phyloP scores from a whole-genome alignment of 2,113 vertebrate species.

The Castor canadensis region DNA sequence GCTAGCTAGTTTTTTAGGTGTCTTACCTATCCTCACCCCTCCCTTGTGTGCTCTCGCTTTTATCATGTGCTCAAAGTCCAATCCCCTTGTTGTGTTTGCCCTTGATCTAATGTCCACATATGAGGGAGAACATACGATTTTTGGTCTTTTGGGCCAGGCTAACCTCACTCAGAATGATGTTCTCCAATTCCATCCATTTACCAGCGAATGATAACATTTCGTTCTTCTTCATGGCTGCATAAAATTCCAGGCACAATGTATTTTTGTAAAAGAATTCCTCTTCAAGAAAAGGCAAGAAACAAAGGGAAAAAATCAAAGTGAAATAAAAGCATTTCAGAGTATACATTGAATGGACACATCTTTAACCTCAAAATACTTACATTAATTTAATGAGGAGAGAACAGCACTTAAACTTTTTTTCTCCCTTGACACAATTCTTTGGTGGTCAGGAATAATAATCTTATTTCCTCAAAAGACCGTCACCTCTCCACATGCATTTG shows the following conservation, averaged over 20 bases:
- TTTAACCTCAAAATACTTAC: conserved; percentile 3
- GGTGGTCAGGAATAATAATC: background rate
- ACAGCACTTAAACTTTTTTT: background rate
- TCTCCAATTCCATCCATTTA: too few species aligned
- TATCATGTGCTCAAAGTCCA: too few species aligned
- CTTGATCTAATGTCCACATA: too few species aligned
- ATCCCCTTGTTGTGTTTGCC: too few species aligned
- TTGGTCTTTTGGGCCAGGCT: too few species aligned
- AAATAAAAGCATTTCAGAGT: conserved; percentile 10
- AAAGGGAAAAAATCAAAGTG: background rate
- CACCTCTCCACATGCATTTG: background rate
- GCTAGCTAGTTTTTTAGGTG: too few species aligned
- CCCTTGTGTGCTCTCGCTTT: too few species aligned
- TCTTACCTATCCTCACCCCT: too few species aligned
- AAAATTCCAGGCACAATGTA: background rate
- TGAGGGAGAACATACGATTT: too few species aligned
- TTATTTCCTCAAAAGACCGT: conserved; percentile 6
- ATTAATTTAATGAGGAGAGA: conserved; percentile 6
- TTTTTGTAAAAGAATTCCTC: background rate
- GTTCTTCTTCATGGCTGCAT: too few species aligned
- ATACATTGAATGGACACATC: background rate
- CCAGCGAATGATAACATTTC: too few species aligned
- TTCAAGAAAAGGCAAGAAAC: background rate
- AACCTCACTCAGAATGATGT: too few species aligned
- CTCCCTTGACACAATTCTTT: background rate